Base-by-base conservation (phyloP, 1,140 invertebrate genomes). In the Drosophila bocki region DNA sequence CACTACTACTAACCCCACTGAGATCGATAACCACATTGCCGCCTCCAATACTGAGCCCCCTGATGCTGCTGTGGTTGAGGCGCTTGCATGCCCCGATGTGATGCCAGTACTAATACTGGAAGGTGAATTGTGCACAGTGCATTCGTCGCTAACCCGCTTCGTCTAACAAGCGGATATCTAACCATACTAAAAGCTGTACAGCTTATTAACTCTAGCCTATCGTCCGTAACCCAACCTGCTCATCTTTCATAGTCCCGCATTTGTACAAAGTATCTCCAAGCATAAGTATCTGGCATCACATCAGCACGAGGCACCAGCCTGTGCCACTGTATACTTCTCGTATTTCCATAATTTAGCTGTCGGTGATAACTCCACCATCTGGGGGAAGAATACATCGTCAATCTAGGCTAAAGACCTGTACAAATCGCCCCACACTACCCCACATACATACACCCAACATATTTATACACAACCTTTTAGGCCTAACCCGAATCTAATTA, bases 41-140 rank as follows among this genome's bases (percentile, higher is more conserved):
- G 47, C 54, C 41, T 71, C 62, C 45, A 45, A 39, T 58, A 75
- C 75, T 48, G 64, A 62, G 29, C 62, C 70, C 37, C 48, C 29
- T 48, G 39, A 64, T 51, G 72, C 64, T 50, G 47, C 35, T 45
- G 59, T 61, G 54, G 75, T 54, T 64, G 82, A 70, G 42, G 78
- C 72, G 50, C 67, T 82, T 92, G 90, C 91, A 92, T 92, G 91
- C 51, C 91, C 91, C 51, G 91, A 92, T 91, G 83, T 92, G 74
- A 92, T 91, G 91, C 91, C 91, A 79, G 88, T 92, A 69, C 87
- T 92, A 57, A 92, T 92, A 83, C 88, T 92, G 77, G 91, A 92
- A 92, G 91, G 91, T 92, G 91, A 92, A 91, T 91, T 88, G 64
- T 90, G 77, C 82, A 75, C 71, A 64, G 12, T 57, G 61, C 61